Percentiles rank a stretch among this genome's conserved stretches.
These are phyloP conservation scores for cattle (Bos taurus) DNA, from an alignment of 2,113 vertebrate species.

Conservation along the genomic window ARS-UCD2.0 NC_037342.1:44924001-44924500, in stretches of 20 bases:
- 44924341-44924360: background rate
- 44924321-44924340: too few species aligned
- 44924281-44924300: background rate
- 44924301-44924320: background rate
- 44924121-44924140: background rate
- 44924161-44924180: background rate
- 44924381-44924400: background rate
- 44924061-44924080: background rate
- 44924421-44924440: background rate
- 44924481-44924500: too few species aligned
- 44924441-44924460: background rate
- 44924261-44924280: background rate
- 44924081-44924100: background rate
- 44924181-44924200: background rate
- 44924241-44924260: background rate
- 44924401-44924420: background rate
- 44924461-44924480: background rate
- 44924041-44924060: background rate
- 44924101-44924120: too few species aligned
- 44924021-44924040: background rate
- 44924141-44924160: background rate
- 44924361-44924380: background rate
- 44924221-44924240: background rate
- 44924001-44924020: background rate
- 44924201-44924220: background rate